Evolutionary conservation across 2,888 invertebrate genomes (phyloP).

Genomic region (Philereme vetulata): DNA sequence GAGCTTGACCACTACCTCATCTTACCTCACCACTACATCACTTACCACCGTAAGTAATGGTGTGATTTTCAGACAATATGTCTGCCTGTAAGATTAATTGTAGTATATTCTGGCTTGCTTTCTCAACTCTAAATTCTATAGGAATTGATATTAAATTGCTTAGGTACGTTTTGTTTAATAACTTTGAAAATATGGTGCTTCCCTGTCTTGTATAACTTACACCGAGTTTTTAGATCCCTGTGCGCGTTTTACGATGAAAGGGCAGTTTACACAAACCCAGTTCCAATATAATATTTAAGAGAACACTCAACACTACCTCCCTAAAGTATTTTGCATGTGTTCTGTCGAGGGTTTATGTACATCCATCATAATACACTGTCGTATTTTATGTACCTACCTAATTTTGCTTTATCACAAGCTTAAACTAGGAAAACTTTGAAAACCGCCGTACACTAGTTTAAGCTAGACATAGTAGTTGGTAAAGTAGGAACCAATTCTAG

Average conservation of each 20-base stretch:
- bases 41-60: too few species aligned
- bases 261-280: constrained; percentile 49
- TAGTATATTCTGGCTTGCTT: too few species aligned
- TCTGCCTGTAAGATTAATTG: too few species aligned
- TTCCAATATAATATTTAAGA: constrained; percentile 57
- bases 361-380: constrained; percentile 21
- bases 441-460: neutral
- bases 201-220: constrained; percentile 27
- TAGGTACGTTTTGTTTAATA: too few species aligned
- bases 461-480: neutral
- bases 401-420: constrained; percentile 5
- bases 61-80: too few species aligned
- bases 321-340: constrained; percentile 42
- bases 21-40: too few species aligned
- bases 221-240: constrained; percentile 36
- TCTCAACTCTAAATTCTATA: too few species aligned
- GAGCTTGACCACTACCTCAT: too few species aligned
- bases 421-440: constrained; percentile 11
- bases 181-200: too few species aligned
- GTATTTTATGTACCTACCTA: neutral
- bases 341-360: constrained; percentile 44
- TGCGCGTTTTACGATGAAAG: constrained; percentile 44
- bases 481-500: neutral
- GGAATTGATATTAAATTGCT: too few species aligned
- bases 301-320: constrained; percentile 46